A percentile compares a stretch with the other conserved stretches of the same genome.
Conservation (phyloP, 2,797 vertebrate genomes). For the Danio tinwini region DNA sequence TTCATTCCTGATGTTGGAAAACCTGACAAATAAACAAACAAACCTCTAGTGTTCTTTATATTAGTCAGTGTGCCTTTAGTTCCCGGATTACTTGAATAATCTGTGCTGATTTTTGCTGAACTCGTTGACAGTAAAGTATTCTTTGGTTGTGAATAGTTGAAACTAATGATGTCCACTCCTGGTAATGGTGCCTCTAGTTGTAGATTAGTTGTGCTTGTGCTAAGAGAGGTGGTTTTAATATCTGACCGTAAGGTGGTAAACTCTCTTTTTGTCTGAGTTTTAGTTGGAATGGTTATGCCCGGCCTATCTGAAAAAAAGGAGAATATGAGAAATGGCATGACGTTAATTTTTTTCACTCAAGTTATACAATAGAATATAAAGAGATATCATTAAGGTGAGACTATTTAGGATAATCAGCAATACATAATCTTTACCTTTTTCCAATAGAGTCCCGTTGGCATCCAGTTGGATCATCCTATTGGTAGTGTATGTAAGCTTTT, state of each 20-base stretch:
- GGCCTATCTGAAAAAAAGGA: constrained; percentile 38
- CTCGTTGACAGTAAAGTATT: constrained; percentile 54
- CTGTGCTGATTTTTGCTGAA: constrained; percentile 45
- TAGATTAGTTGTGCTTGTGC: constrained; percentile 48
- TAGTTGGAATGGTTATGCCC: constrained; percentile 42
- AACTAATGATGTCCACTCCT: constrained; percentile 44
- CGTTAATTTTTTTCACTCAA: background rate
- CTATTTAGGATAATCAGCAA: background rate
- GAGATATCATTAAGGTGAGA: background rate
- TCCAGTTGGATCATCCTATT: constrained; percentile 47
- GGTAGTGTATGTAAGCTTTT: constrained; percentile 42
- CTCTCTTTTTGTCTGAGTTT: constrained; percentile 52
- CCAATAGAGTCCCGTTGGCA: constrained; percentile 34
- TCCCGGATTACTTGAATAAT: constrained; percentile 41
- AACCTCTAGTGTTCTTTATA: constrained; percentile 69
- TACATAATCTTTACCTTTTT: constrained; percentile 65
- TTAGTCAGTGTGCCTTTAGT: constrained; percentile 34
- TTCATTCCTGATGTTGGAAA: background rate
- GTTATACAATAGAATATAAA: background rate
- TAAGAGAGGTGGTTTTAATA: constrained; percentile 16
- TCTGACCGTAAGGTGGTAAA: constrained; percentile 49
- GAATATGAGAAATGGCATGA: too few species aligned
- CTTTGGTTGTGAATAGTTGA: constrained; percentile 53
- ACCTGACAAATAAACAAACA: constrained; percentile 1
- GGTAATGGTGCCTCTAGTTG: constrained; percentile 38